phyloP scores from a whole-genome alignment of 1,140 invertebrate species.

The Drosophila neocordata region DNA sequence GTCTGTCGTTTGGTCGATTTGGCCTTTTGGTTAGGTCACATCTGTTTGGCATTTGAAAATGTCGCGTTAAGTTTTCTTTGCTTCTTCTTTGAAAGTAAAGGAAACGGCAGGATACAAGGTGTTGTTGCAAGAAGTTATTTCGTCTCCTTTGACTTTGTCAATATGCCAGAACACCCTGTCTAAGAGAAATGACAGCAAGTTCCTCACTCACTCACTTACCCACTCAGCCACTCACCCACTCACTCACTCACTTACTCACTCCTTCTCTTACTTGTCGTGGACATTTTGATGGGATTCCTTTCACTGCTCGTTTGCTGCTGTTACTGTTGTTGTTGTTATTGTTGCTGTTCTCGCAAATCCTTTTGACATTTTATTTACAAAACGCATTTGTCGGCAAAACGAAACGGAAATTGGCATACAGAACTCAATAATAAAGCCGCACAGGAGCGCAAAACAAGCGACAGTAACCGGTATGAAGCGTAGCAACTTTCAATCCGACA shows the following conservation, averaged over 20 bases:
- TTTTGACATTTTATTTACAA: slow-evolving; percentile 79
- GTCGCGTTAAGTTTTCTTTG: slow-evolving; percentile 31
- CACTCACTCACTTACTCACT: slow-evolving; percentile 1
- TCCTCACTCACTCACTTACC: slow-evolving; percentile 1
- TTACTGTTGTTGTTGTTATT: background rate
- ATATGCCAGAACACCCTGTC: slow-evolving; percentile 2
- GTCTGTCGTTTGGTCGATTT: background rate
- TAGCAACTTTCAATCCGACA: background rate
- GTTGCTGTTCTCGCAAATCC: slow-evolving; percentile 56
- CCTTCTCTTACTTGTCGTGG: background rate
- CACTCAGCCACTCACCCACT: too few species aligned
- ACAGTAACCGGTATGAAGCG: slow-evolving; percentile 35
- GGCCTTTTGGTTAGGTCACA: slow-evolving; percentile 34
- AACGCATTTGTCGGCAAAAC: slow-evolving; percentile 69
- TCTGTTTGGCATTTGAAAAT: slow-evolving; percentile 50
- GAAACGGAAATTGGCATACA: slow-evolving; percentile 65
- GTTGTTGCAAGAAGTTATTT: background rate
- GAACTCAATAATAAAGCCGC: slow-evolving; percentile 74
- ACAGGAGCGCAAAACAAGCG: slow-evolving; percentile 48
- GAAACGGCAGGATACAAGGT: slow-evolving; percentile 14
- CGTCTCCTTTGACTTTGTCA: background rate
- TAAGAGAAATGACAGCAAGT: slow-evolving; percentile 3
- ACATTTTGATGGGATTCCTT: slow-evolving; percentile 14
- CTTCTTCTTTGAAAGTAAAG: background rate
- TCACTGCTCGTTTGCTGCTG: background rate